These are phyloP conservation scores for Scaptomyza reducta DNA, from an alignment of 2,888 invertebrate genomes.

Conservation along the genomic window DNA sequence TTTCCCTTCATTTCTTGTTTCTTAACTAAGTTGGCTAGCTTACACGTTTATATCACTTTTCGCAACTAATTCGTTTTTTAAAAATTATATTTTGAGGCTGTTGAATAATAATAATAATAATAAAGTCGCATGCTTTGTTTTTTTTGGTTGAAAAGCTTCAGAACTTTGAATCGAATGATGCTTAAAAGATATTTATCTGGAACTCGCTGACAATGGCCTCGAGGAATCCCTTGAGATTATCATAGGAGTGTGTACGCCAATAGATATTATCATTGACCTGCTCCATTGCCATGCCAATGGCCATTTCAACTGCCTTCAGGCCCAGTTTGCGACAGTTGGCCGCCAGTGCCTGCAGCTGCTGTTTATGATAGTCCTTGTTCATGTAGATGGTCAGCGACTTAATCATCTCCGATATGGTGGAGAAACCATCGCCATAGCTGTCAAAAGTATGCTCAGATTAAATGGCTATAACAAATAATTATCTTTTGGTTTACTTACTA, in stretches of 20 bases:
- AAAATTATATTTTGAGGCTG: slow-evolving; percentile 74
- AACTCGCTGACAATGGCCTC: slow-evolving; percentile 83
- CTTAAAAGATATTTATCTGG: slow-evolving; percentile 82
- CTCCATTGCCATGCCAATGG: slow-evolving; percentile 83
- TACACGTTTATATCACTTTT: slow-evolving; percentile 83
- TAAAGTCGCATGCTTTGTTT: slow-evolving; percentile 53
- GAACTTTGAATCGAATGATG: slow-evolving; percentile 13
- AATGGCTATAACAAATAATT: no score
- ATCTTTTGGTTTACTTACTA: slow-evolving; percentile 83
- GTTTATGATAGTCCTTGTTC: slow-evolving; percentile 85
- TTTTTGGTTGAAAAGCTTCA: slow-evolving; percentile 56
- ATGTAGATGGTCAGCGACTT: slow-evolving; percentile 85
- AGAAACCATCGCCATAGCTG: slow-evolving; percentile 86
- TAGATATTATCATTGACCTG: slow-evolving; percentile 84
- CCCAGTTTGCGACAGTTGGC: slow-evolving; percentile 80
- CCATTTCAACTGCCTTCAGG: slow-evolving; percentile 79
- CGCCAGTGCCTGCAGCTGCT: slow-evolving; percentile 82
- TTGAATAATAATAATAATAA: slow-evolving; percentile 57
- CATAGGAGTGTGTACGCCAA: slow-evolving; percentile 83
- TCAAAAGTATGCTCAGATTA: background rate
- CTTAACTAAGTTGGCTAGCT: slow-evolving; percentile 74
- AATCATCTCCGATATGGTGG: slow-evolving; percentile 85
- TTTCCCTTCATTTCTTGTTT: slow-evolving; percentile 9
- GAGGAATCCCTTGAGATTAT: slow-evolving; percentile 81
- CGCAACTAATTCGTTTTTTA: slow-evolving; percentile 76